A percentile compares a stretch with the other conserved stretches of the same genome.
These are phyloP conservation scores for Camponotus vicinus DNA, from an alignment of 1,140 invertebrate genomes.

Conservation along the genomic window DNA sequence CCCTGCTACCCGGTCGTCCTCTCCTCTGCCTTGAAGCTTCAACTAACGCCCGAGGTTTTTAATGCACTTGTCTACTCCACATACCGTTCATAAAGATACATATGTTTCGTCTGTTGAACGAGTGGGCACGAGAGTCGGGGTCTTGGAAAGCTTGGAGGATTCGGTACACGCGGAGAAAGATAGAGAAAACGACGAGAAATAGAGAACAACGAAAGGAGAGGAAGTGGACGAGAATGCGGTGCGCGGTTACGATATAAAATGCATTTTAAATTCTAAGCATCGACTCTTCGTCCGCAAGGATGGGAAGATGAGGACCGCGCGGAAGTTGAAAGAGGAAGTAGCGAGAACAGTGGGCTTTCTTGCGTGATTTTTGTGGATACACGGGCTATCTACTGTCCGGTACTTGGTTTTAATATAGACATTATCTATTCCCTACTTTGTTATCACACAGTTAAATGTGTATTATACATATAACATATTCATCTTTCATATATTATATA, in stretches of 20 bases:
- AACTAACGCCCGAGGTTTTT: slow-evolving; percentile 86
- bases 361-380: slow-evolving; percentile 34
- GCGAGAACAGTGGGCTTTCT: background rate
- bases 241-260: slow-evolving; percentile 80
- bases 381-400: background rate
- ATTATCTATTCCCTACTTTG: slow-evolving; percentile 23
- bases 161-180: slow-evolving; percentile 47
- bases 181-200: slow-evolving; percentile 52
- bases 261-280: slow-evolving; percentile 82
- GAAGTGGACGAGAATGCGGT: slow-evolving; percentile 63
- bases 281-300: slow-evolving; percentile 70
- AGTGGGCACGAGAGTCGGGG: slow-evolving; percentile 71
- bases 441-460: slow-evolving; percentile 7
- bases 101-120: slow-evolving; percentile 82
- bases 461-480: slow-evolving; percentile 24
- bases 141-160: slow-evolving; percentile 69
- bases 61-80: slow-evolving; percentile 86
- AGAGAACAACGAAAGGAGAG: slow-evolving; percentile 33
- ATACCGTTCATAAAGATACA: slow-evolving; percentile 85
- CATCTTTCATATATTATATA: slow-evolving; percentile 5
- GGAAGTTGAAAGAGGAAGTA: slow-evolving; percentile 8
- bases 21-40: slow-evolving; percentile 81
- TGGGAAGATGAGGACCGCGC: slow-evolving; percentile 17
- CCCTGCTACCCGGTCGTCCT: slow-evolving; percentile 66
- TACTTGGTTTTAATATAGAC: slow-evolving; percentile 6